Conservation (phyloP, 2,888 invertebrate genomes). For the Lysandra bellargus region DNA sequence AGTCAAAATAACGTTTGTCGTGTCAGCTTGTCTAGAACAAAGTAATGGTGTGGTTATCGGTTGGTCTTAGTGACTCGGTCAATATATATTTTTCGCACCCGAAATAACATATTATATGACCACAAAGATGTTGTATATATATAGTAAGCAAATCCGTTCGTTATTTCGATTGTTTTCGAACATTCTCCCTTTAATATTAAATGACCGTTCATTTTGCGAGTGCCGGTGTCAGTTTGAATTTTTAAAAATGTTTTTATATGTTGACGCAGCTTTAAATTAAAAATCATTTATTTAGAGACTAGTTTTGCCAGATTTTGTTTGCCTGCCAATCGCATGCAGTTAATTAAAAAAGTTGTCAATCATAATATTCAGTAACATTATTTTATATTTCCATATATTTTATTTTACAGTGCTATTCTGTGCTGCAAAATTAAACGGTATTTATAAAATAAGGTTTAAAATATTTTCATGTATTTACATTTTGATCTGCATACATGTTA, state of each 20-base stretch:
- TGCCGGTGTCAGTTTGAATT: neutral
- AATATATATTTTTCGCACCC: too few relatives aligned
- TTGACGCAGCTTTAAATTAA: conserved; percentile 1
- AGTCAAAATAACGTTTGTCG: too few relatives aligned
- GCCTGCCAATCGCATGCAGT: neutral
- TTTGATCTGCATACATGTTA: too few relatives aligned
- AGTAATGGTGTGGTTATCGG: too few relatives aligned
- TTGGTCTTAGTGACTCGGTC: too few relatives aligned
- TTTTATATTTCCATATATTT: too few relatives aligned
- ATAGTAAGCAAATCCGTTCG: neutral
- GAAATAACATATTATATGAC: too few relatives aligned
- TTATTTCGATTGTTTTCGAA: neutral
- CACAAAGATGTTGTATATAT: neutral
- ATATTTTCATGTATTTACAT: too few relatives aligned
- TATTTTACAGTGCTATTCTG: too few relatives aligned
- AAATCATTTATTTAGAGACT: conserved; percentile 18
- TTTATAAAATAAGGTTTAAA: too few relatives aligned
- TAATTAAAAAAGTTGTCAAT: neutral
- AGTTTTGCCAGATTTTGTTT: neutral
- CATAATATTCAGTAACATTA: neutral
- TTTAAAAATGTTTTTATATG: conserved; percentile 5
- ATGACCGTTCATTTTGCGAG: neutral
- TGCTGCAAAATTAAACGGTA: too few relatives aligned
- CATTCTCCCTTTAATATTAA: neutral
- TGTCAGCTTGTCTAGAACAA: too few relatives aligned